Conservation (phyloP, 2,113 vertebrate species). For the Gavia stellata region DNA sequence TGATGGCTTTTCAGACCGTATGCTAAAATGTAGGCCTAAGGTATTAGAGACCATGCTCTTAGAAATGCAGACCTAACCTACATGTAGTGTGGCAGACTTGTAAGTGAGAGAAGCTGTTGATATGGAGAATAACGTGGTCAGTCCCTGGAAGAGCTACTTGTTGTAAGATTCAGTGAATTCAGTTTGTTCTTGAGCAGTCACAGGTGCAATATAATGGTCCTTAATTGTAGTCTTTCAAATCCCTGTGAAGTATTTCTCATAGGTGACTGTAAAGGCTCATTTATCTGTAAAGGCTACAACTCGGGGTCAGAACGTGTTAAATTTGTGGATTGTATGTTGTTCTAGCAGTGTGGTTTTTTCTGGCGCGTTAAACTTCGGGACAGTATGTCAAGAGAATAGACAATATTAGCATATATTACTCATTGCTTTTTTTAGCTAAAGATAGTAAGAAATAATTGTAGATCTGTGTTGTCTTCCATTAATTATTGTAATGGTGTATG, state of each 20-base stretch:
- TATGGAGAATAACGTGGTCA: fast-evolving
- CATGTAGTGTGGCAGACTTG: neutral
- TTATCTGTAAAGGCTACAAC: neutral
- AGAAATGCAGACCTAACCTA: fast-evolving
- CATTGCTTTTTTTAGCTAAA: neutral
- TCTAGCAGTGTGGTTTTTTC: neutral
- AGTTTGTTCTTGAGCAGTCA: neutral
- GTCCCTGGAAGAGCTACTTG: neutral
- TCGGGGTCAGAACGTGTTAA: fast-evolving
- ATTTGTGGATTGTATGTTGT: fast-evolving
- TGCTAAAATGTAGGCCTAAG: neutral
- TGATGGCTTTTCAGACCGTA: fast-evolving
- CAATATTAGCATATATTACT: neutral
- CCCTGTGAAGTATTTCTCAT: neutral
- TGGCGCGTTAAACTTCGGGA: neutral
- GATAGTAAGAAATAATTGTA: neutral
- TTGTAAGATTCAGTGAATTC: neutral
- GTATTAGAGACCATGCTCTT: fast-evolving
- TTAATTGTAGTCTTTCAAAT: neutral
- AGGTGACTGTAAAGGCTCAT: neutral
- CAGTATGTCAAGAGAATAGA: neutral
- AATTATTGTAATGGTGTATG: neutral
- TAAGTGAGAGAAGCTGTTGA: fast-evolving
- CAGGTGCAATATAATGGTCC: fast-evolving
- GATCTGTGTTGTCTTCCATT: neutral